Conservation (phyloP, 2,888 invertebrate genomes). For the Notodonta dromedarius region DNA sequence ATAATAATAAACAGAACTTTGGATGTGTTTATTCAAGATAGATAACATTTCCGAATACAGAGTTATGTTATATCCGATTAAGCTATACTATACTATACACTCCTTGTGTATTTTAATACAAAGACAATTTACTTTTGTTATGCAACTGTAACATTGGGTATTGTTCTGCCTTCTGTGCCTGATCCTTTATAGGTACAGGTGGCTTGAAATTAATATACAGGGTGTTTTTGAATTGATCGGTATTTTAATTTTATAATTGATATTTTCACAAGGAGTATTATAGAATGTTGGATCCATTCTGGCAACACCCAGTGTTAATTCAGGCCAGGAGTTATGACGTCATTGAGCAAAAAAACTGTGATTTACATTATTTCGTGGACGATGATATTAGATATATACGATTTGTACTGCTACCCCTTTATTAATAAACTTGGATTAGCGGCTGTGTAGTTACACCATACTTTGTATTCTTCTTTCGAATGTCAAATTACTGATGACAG, state of each 20-base stretch:
- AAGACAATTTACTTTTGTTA: not conserved
- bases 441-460: too few relatives aligned
- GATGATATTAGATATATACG: too few relatives aligned
- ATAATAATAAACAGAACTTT: constrained; percentile 37
- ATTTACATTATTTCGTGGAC: too few relatives aligned
- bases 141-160: not conserved
- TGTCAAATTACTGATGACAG: too few relatives aligned
- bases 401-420: too few relatives aligned
- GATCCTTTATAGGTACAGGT: not conserved
- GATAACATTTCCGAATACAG: constrained; percentile 12
- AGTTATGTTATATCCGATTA: not conserved
- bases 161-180: not conserved
- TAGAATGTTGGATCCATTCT: not conserved
- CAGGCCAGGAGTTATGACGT: not conserved
- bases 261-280: too few relatives aligned
- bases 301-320: not conserved
- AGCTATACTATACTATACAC: too few relatives aligned
- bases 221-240: not conserved
- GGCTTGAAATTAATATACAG: not conserved
- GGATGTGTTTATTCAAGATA: constrained; percentile 39
- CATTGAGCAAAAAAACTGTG: not conserved
- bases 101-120: not conserved
- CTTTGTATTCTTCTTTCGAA: too few relatives aligned
- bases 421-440: too few relatives aligned
- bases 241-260: too few relatives aligned